phyloP scores from a whole-genome alignment of 2,797 vertebrate species.

The Euphonia xanthogaster region DNA sequence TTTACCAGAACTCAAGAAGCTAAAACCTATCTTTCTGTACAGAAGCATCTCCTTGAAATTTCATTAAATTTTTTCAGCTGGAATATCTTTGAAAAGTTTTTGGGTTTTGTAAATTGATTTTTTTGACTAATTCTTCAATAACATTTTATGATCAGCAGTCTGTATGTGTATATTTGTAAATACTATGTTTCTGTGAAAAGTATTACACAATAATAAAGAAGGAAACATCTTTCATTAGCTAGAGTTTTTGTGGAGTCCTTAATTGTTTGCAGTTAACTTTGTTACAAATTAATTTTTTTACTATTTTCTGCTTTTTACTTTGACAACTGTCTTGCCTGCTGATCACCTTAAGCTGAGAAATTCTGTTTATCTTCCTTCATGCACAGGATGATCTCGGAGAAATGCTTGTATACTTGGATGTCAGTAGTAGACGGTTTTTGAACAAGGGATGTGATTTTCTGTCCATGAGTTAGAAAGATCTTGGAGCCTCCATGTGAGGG shows the following conservation, averaged over 20 bases:
- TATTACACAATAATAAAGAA: slow-evolving; percentile 77
- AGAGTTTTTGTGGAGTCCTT: not conserved
- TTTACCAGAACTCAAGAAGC: not conserved
- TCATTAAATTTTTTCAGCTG: slow-evolving; percentile 33
- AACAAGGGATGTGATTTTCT: not conserved
- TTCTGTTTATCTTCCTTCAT: not conserved
- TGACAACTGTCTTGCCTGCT: not conserved
- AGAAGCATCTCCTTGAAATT: slow-evolving; percentile 9
- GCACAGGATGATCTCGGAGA: not conserved
- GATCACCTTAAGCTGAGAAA: not conserved
- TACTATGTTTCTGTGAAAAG: slow-evolving; percentile 79
- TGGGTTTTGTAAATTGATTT: slow-evolving; percentile 79
- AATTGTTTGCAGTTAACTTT: not conserved
- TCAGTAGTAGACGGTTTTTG: not conserved
- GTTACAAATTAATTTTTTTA: not conserved
- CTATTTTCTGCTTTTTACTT: not conserved
- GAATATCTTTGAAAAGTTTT: slow-evolving; percentile 48
- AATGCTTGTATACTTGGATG: not conserved
- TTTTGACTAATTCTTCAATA: slow-evolving; percentile 78
- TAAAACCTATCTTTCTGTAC: not conserved
- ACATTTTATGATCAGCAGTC: slow-evolving; percentile 76
- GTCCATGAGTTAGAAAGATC: not conserved
- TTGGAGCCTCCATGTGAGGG: not conserved
- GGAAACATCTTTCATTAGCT: slow-evolving; percentile 74
- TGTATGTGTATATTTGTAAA: slow-evolving; percentile 84